A percentile compares a stretch with the other conserved stretches of the same genome.
phyloP scores from a whole-genome alignment of 2,113 vertebrate genomes.

The Odontophorus gujanensis region DNA sequence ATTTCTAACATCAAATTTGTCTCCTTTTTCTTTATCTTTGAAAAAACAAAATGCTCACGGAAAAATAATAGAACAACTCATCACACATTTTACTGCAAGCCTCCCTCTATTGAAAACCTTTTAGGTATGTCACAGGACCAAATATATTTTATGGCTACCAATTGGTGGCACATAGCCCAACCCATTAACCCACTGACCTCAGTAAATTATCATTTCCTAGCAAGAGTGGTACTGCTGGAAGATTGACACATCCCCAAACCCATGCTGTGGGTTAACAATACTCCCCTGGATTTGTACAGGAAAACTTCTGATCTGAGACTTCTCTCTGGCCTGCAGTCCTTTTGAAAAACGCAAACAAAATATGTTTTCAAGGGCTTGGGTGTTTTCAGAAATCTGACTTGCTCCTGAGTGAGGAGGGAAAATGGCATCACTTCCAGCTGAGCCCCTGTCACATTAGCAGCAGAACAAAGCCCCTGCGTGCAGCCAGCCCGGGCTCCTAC shows the following conservation, averaged over 20 bases:
- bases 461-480: constrained; percentile 48
- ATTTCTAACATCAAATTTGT: constrained; percentile 29
- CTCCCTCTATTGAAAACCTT: constrained; percentile 49
- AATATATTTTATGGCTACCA: constrained; percentile 62
- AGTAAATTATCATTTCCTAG: constrained; percentile 67
- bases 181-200: constrained; percentile 36
- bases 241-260: constrained; percentile 39
- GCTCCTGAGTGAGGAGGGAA: neutral
- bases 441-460: constrained; percentile 36
- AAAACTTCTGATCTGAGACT: constrained; percentile 13
- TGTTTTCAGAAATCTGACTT: constrained; percentile 47
- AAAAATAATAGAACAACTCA: neutral
- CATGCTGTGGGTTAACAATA: neutral
- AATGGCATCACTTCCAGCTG: constrained; percentile 63
- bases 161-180: constrained; percentile 55
- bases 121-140: constrained; percentile 58
- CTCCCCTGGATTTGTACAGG: constrained; percentile 34
- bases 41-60: neutral
- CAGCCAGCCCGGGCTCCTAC: neutral
- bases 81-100: neutral
- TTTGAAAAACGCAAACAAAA: neutral
- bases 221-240: neutral
- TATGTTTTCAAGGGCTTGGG: constrained; percentile 36
- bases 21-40: neutral
- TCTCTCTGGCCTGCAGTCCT: constrained; percentile 19